These are phyloP conservation scores for Drosophila ficusphila DNA, from an alignment of 1,140 invertebrate species.

Conservation along the genomic window DNA sequence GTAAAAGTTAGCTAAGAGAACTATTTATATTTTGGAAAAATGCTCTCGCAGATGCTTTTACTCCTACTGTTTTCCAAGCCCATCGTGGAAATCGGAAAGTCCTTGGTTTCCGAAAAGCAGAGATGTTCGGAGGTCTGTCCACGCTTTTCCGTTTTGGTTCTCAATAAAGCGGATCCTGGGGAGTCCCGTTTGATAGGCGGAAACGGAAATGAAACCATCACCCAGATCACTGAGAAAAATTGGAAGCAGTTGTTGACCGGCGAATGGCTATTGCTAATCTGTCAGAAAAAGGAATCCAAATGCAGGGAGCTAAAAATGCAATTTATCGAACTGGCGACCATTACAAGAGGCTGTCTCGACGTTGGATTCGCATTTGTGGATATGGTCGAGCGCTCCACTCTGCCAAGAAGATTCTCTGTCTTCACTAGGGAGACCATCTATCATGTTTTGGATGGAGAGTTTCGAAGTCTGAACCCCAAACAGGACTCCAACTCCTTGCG, in stretches of 20 bases:
- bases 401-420: background rate
- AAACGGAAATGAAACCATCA: background rate
- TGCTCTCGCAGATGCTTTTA: background rate
- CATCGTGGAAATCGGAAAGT: no score
- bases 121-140: no score
- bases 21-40: no score
- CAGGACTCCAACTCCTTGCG: background rate
- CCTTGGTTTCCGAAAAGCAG: background rate
- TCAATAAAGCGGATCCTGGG: no score
- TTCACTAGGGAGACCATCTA: background rate
- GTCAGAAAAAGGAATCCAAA: background rate
- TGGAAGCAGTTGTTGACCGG: background rate
- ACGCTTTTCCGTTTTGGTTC: no score
- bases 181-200: no score
- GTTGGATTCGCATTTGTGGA: slow-evolving; percentile 5
- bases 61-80: background rate
- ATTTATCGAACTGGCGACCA: background rate
- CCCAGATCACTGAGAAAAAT: background rate
- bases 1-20: no score
- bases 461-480: background rate
- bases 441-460: slow-evolving; percentile 12
- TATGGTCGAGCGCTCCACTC: background rate
- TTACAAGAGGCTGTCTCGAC: background rate
- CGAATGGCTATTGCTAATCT: slow-evolving; percentile 10
- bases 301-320: background rate